Evolutionary conservation across 2,888 invertebrate species (phyloP).

Genomic region (Criorhina ranunculi): DNA sequence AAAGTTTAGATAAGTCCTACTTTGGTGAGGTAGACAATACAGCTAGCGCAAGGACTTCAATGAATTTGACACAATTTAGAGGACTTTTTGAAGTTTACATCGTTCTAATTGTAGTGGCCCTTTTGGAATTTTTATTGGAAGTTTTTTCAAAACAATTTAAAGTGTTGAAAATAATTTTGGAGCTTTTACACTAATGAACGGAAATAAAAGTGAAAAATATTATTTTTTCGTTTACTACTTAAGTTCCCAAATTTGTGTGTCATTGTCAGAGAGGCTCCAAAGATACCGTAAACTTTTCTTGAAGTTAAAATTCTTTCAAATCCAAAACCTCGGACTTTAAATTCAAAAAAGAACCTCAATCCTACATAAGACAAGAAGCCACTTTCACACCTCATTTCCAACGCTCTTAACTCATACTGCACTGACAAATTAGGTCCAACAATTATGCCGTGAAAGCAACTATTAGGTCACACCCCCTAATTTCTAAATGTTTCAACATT

Average conservation of each 20-base stretch:
- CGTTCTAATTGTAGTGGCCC: neutral
- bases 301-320: no score
- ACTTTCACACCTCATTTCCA: conserved; percentile 47
- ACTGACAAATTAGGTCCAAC: conserved; percentile 62
- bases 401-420: conserved; percentile 3
- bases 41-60: neutral
- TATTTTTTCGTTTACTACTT: no score
- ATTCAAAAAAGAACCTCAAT: neutral
- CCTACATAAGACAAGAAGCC: conserved; percentile 6
- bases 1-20: neutral
- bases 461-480: conserved; percentile 69
- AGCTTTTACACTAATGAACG: neutral
- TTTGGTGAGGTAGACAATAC: neutral
- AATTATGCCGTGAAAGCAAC: conserved; percentile 68
- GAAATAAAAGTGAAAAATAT: no score
- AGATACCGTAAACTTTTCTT: no score
- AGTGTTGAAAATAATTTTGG: neutral
- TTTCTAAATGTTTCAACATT: conserved; percentile 61
- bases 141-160: conserved; percentile 67
- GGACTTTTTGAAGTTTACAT: neutral
- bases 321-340: no score
- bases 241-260: no score
- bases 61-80: neutral
- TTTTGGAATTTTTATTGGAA: neutral
- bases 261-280: no score